Evolutionary conservation across 1,140 invertebrate genomes (phyloP).

Genomic region (Aphelenchoides fujianensis): DNA sequence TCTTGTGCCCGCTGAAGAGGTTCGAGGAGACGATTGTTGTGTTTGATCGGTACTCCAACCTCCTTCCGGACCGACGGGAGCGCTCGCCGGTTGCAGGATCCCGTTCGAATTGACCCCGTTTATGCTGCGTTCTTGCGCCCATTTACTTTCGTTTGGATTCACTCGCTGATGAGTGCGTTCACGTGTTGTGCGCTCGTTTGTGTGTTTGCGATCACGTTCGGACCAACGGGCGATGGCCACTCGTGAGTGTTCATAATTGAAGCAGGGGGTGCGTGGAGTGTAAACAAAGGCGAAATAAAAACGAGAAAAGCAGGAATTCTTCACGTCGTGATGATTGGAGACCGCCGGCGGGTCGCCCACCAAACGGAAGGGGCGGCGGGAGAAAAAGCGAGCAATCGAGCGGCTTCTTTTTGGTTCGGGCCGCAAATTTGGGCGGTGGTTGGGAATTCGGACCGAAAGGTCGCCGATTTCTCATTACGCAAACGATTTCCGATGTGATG

Average conservation of each 20-base stretch:
- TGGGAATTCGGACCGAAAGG: neutral
- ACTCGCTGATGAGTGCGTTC: no score
- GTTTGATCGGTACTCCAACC: neutral
- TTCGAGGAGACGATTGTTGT: no score
- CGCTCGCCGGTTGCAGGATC: neutral
- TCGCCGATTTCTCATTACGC: neutral
- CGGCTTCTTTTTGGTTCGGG: no score
- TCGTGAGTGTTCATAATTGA: no score
- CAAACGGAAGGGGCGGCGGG: neutral
- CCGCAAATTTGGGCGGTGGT: neutral
- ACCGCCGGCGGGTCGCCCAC: neutral
- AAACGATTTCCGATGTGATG: neutral
- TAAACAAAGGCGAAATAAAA: constrained; percentile 4
- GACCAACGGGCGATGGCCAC: no score
- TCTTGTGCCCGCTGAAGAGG: no score
- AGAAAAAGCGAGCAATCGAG: neutral
- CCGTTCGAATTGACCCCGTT: neutral
- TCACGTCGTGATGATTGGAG: neutral
- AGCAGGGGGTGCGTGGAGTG: neutral
- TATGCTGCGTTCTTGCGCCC: no score
- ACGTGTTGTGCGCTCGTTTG: no score
- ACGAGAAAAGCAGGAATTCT: neutral
- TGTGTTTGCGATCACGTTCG: no score
- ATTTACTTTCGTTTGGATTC: no score
- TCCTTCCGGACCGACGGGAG: neutral